Base-by-base conservation (phyloP, 2,113 vertebrate species). In the Daubentonia madagascariensis region DNA sequence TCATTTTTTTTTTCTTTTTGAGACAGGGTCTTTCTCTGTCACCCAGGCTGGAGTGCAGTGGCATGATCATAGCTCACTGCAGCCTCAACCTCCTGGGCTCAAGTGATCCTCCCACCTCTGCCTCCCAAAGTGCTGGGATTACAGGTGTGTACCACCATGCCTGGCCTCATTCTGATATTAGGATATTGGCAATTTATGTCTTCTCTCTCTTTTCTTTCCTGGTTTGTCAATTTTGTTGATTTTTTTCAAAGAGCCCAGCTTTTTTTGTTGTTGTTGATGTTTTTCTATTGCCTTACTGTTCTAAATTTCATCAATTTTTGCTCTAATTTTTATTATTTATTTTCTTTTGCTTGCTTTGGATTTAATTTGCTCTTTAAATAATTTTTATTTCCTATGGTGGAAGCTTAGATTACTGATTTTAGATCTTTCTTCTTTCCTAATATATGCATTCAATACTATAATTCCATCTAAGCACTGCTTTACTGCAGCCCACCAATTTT, bases 11-110 rank as follows among this genome's bases (percentile, higher is more conserved):
- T 70, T 70, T 70, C 37, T 70, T 22, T 37, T 70, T 37, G n/a
- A 70, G n/a, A 70, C 37, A 20, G 18, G n/a, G 1, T 40, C n/a
- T 22, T 2, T 0, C 18, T 40, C 22, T 40, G n/a, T 12, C 37
- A 20, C 68, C n/a, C 18, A 70, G 68, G 68, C 8, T 70, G 68
- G 68, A 9, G 48, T 50, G 48, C 48, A 50, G 48, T 50, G 48
- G 48, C 48, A 50, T 11, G 12, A 10, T 50, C 48, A 50, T 50
- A 50, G 48, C 48, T 50, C 48, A 50, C 48, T 50, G 48, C 48
- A 50, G 48, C 37, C n/a, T 40, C 1, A 9, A 70, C 37, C 18
- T 40, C 20, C n/a, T 70, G 68, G 68, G 18, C n/a, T 70, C 68
- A 70, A 22, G 20, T 20, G 68, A 40, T 40, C 22, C 35, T 37